These are phyloP conservation scores for Scalopus aquaticus DNA, from an alignment of 2,113 vertebrate genomes.

Conservation along the genomic window DNA sequence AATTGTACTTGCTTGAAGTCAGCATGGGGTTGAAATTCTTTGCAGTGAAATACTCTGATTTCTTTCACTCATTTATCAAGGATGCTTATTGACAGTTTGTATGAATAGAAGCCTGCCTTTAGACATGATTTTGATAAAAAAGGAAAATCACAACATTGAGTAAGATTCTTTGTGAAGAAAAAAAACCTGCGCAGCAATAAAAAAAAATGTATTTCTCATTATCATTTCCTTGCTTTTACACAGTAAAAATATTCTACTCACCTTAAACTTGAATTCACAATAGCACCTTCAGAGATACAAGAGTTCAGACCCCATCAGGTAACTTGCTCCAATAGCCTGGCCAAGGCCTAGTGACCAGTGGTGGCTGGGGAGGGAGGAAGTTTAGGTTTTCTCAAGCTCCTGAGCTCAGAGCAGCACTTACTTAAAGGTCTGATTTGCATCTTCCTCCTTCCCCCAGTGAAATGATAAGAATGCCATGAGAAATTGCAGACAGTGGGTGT, in stretches of 20 bases:
- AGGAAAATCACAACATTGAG: conserved; percentile 47
- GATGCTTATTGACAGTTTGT: conserved; percentile 59
- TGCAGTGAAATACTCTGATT: conserved; percentile 38
- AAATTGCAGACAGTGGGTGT: conserved; percentile 20
- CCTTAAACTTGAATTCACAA: not conserved
- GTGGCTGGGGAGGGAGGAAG: accelerated
- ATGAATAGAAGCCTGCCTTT: conserved; percentile 53
- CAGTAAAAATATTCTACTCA: conserved; percentile 27
- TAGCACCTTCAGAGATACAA: not conserved
- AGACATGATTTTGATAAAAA: conserved; percentile 60
- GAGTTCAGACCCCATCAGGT: not conserved
- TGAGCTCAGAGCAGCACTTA: not conserved
- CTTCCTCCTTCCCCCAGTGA: not conserved
- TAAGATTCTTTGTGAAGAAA: conserved; percentile 33
- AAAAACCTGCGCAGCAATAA: conserved; percentile 19
- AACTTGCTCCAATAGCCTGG: not conserved
- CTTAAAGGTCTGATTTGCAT: conserved; percentile 19
- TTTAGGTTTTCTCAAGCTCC: not conserved
- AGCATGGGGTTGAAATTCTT: conserved; percentile 67
- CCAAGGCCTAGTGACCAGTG: not conserved
- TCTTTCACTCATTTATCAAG: conserved; percentile 66
- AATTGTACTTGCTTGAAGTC: conserved; percentile 69
- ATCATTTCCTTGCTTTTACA: not conserved
- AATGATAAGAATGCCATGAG: not conserved
- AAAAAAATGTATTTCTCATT: conserved; percentile 8